These are phyloP conservation scores for Meiosimyza decipiens DNA, from an alignment of 2,888 invertebrate genomes.

Conservation along the genomic window DNA sequence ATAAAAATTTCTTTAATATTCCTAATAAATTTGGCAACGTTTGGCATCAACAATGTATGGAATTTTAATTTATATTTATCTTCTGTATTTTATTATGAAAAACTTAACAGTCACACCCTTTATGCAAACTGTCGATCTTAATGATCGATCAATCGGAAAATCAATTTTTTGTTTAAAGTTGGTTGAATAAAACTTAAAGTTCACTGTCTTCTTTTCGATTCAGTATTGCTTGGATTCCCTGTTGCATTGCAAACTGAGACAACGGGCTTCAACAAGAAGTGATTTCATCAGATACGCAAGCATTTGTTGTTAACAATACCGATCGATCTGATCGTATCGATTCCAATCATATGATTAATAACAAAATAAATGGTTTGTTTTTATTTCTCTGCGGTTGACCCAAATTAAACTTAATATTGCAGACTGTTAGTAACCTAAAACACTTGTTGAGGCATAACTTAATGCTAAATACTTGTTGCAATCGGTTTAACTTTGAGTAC, in stretches of 20 bases:
- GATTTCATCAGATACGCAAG: neutral
- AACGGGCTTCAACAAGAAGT: neutral
- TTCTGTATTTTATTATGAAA: no score
- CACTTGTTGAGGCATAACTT: no score
- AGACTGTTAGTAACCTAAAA: no score
- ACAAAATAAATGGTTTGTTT: neutral
- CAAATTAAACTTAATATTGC: conserved; percentile 18
- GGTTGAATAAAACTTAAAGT: neutral
- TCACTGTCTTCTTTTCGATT: conserved; percentile 12
- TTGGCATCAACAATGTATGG: no score
- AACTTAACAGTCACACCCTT: no score
- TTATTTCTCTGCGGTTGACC: conserved; percentile 31
- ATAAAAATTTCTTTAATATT: no score
- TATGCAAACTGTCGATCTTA: no score
- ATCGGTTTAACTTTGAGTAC: neutral
- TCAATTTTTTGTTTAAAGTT: no score
- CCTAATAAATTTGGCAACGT: no score
- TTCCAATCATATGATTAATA: neutral
- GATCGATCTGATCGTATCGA: conserved; percentile 4
- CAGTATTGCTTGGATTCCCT: conserved; percentile 5
- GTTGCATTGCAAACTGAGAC: neutral
- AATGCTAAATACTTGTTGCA: conserved; percentile 17
- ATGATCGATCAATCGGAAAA: no score
- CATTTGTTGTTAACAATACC: conserved; percentile 14
- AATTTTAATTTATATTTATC: no score